phyloP scores from a whole-genome alignment of 2,888 invertebrate species.

The Caenorhabditis macrosperma region DNA sequence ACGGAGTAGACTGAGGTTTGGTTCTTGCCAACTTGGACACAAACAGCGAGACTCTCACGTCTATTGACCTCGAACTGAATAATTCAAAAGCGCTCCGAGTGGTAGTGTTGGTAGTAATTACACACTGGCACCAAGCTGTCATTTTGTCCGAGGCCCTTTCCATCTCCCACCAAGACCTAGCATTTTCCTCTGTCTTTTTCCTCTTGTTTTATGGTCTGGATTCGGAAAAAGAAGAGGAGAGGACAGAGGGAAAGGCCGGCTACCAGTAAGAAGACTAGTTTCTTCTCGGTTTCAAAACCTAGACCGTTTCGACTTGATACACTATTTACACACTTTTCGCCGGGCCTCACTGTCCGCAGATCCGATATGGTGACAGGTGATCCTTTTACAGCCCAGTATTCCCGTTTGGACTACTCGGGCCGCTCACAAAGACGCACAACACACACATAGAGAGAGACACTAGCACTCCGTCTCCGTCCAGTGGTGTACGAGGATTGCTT shows the following conservation, averaged over 20 bases:
- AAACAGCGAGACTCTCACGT: slow-evolving; percentile 52
- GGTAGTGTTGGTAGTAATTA: slow-evolving; percentile 48
- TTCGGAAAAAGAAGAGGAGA: slow-evolving; percentile 7
- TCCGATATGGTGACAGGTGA: slow-evolving; percentile 32
- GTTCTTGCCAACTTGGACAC: slow-evolving; percentile 33
- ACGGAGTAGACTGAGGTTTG: slow-evolving; percentile 17
- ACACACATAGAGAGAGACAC: slow-evolving; percentile 46
- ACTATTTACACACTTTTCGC: not conserved
- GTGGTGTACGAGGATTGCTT: slow-evolving; percentile 45
- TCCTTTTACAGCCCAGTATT: slow-evolving; percentile 46
- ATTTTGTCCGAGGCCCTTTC: slow-evolving; percentile 18
- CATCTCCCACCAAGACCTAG: slow-evolving; percentile 20
- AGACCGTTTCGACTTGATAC: slow-evolving; percentile 8
- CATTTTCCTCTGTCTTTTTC: slow-evolving; percentile 2
- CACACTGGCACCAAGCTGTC: slow-evolving; percentile 45
- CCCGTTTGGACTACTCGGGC: slow-evolving; percentile 46
- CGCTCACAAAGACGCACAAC: slow-evolving; percentile 46
- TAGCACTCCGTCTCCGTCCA: slow-evolving; percentile 35
- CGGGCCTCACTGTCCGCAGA: not conserved
- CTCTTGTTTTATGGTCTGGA: slow-evolving; percentile 31
- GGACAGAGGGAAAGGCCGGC: not conserved
- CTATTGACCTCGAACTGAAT: slow-evolving; percentile 55
- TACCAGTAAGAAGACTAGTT: slow-evolving; percentile 2
- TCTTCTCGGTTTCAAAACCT: not conserved
- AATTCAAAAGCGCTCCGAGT: slow-evolving; percentile 48